Conservation (phyloP, 2,888 invertebrate species). For the Caenorhabditis afra region DNA sequence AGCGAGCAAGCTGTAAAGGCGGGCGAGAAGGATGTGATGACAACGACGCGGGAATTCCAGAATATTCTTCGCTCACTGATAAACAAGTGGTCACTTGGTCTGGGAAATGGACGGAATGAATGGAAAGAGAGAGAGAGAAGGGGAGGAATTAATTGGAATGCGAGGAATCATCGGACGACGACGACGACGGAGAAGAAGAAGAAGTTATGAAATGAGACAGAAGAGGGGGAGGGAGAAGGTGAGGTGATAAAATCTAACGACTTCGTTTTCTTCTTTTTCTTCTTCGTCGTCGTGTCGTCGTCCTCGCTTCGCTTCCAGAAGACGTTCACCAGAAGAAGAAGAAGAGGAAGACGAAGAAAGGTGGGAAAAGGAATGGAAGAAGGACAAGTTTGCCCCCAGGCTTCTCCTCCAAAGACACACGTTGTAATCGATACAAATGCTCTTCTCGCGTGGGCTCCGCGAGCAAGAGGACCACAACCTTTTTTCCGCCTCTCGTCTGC, state of each 20-base stretch:
- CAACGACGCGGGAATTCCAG: too few species aligned
- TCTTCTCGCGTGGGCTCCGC: too few species aligned
- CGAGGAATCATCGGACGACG: neutral
- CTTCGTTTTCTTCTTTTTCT: slow-evolving; percentile 38
- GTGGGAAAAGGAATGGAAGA: too few species aligned
- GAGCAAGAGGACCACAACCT: too few species aligned
- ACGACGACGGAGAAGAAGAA: neutral
- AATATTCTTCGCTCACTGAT: neutral
- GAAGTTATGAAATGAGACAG: slow-evolving; percentile 10
- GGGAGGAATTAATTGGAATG: slow-evolving; percentile 6
- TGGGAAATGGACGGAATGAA: too few species aligned
- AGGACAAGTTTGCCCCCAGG: too few species aligned
- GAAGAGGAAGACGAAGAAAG: neutral
- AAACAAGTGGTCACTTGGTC: slow-evolving; percentile 1
- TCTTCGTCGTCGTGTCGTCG: neutral
- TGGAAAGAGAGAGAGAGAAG: slow-evolving; percentile 10
- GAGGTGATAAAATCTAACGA: slow-evolving; percentile 56
- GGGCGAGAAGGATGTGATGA: too few species aligned
- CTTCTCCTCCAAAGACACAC: too few species aligned
- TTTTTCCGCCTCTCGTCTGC: neutral
- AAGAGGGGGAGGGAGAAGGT: neutral
- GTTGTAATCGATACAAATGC: slow-evolving; percentile 9
- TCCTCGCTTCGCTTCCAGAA: neutral
- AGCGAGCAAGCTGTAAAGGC: too few species aligned
- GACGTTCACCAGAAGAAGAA: neutral